Evolutionary conservation across 2,797 vertebrate genomes (phyloP).

Genomic region (Amniataba percoides): DNA sequence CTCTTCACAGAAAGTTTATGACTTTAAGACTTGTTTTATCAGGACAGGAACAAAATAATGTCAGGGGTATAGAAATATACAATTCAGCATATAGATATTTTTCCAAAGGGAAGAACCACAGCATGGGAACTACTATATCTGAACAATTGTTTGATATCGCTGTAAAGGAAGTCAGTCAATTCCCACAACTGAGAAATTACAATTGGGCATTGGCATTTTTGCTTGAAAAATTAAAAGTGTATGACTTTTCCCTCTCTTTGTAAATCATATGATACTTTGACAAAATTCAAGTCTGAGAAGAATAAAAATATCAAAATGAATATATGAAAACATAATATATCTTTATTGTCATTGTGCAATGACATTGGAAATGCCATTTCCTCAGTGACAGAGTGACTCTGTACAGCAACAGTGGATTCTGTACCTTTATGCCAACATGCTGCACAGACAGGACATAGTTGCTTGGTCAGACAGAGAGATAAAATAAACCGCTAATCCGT

Average conservation of each 20-base stretch:
- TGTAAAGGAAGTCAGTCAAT: too few species aligned
- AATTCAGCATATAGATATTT: background rate
- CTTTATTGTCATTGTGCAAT: too few species aligned
- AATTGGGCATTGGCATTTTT: too few species aligned
- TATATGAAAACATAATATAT: too few species aligned
- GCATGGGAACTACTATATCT: too few species aligned
- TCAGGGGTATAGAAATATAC: background rate
- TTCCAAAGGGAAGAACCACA: background rate
- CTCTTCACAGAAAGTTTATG: background rate
- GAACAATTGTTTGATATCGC: too few species aligned
- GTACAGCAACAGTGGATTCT: conserved; percentile 5
- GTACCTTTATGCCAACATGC: background rate
- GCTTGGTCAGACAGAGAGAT: conserved; percentile 41
- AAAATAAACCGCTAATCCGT: conserved; percentile 40
- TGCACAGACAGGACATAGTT: conserved; percentile 17
- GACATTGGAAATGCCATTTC: too few species aligned
- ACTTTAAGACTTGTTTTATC: conserved; percentile 1
- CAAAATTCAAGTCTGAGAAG: background rate
- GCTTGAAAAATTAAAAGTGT: too few species aligned
- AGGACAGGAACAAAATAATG: background rate
- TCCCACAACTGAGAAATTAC: too few species aligned
- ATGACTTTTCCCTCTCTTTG: too few species aligned
- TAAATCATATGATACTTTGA: background rate
- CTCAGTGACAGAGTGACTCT: background rate
- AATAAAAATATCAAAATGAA: too few species aligned